These are phyloP conservation scores for Nesospiza acunhae DNA, from an alignment of 2,113 vertebrate species.

Conservation along the genomic window DNA sequence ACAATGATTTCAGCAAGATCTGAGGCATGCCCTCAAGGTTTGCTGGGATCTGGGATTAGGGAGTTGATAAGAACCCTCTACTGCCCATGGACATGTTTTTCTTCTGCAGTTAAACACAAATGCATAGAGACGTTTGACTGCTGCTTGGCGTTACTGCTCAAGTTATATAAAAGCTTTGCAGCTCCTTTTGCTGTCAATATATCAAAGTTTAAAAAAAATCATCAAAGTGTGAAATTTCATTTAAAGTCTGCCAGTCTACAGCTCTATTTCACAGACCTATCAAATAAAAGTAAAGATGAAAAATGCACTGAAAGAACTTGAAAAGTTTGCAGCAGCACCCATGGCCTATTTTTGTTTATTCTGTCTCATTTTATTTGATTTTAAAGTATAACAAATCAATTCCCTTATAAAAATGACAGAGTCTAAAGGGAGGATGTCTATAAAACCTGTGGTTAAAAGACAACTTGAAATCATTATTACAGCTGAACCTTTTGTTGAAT, in stretches of 20 bases:
- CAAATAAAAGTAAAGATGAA: conserved; percentile 83
- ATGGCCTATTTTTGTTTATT: conserved; percentile 75
- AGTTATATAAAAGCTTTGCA: conserved; percentile 88
- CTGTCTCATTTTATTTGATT: conserved; percentile 74
- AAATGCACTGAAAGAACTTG: conserved; percentile 76
- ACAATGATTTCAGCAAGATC: conserved; percentile 93
- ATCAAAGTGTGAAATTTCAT: conserved; percentile 95
- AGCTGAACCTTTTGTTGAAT: conserved; percentile 37
- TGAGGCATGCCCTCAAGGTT: conserved; percentile 99
- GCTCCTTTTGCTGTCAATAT: conserved; percentile 94
- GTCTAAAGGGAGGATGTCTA: conserved; percentile 21
- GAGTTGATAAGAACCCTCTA: conserved; percentile 89
- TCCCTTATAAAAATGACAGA: conserved; percentile 64
- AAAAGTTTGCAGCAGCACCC: conserved; percentile 73
- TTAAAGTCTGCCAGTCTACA: conserved; percentile 84
- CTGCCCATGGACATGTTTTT: conserved; percentile 89
- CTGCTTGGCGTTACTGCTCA: conserved; percentile 85
- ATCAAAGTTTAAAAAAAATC: conserved; percentile 93
- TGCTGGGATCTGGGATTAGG: conserved; percentile 98
- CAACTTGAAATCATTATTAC: conserved; percentile 67
- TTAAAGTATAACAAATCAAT: conserved; percentile 76
- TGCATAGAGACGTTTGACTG: conserved; percentile 91
- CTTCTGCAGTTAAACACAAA: conserved; percentile 95
- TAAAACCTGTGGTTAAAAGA: conserved; percentile 59
- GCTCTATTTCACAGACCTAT: conserved; percentile 83